phyloP scores from a whole-genome alignment of 2,888 invertebrate genomes.

The Ophion slaviceki region DNA sequence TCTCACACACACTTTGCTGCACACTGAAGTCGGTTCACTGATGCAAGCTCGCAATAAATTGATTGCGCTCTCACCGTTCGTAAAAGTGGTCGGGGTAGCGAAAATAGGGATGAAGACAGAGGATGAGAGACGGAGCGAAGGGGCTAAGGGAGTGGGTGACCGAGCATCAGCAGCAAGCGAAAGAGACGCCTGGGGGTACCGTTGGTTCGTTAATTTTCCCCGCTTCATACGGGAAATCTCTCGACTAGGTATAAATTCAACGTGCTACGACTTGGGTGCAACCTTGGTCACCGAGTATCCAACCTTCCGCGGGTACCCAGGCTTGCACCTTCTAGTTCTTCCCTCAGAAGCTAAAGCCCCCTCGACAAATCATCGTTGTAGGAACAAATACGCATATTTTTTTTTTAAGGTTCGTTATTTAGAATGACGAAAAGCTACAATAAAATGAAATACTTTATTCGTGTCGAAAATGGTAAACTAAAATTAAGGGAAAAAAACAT shows the following conservation, averaged over 20 bases:
- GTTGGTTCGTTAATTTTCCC: constrained; percentile 62
- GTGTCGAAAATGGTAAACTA: background rate
- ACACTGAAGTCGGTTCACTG: constrained; percentile 32
- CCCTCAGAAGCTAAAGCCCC: constrained; percentile 3
- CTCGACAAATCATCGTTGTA: background rate
- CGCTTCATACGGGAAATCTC: constrained; percentile 62
- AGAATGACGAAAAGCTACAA: background rate
- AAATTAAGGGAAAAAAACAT: background rate
- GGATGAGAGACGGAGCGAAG: background rate
- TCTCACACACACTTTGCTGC: constrained; percentile 13
- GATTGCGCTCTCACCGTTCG: constrained; percentile 56
- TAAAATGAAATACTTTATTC: background rate
- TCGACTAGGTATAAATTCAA: constrained; percentile 59
- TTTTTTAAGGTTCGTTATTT: background rate
- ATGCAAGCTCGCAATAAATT: constrained; percentile 61
- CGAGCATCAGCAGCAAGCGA: constrained; percentile 44
- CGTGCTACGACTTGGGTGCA: constrained; percentile 42
- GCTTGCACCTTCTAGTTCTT: constrained; percentile 27
- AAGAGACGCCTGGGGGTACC: constrained; percentile 58
- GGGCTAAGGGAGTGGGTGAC: background rate
- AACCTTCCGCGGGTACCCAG: constrained; percentile 40
- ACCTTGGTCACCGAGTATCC: constrained; percentile 49
- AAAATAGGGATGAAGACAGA: constrained; percentile 15
- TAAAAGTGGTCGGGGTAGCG: constrained; percentile 11
- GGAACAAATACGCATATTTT: background rate